phyloP scores from a whole-genome alignment of 1,140 invertebrate genomes.

The Drosophila eugracilis region DNA sequence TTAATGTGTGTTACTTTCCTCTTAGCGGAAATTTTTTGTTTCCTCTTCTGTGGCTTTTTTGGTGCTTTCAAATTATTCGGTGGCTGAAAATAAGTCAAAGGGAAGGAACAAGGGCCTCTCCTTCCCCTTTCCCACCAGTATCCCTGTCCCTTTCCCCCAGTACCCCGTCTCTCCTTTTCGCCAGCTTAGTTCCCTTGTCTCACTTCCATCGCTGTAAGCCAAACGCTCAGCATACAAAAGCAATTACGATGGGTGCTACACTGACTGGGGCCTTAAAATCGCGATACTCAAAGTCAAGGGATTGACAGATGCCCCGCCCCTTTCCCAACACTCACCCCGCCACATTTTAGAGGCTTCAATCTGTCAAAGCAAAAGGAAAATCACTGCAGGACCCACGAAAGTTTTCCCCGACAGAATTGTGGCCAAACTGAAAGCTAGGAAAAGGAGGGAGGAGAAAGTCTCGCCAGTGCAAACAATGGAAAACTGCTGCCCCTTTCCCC shows the following conservation, averaged over 20 bases:
- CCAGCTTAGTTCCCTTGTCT: constrained; percentile 44
- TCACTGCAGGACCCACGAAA: constrained; percentile 21
- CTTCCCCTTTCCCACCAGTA: no score
- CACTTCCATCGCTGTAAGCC: constrained; percentile 36
- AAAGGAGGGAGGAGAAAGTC: background rate
- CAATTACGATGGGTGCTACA: constrained; percentile 54
- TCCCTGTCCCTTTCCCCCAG: background rate
- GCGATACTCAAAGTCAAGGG: constrained; percentile 29
- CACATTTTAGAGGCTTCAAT: constrained; percentile 15
- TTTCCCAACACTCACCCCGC: background rate
- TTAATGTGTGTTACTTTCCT: constrained; percentile 49
- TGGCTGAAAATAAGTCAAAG: constrained; percentile 30
- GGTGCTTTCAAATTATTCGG: constrained; percentile 43
- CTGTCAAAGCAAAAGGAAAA: constrained; percentile 31
- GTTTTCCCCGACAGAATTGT: constrained; percentile 30
- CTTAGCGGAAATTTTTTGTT: constrained; percentile 49
- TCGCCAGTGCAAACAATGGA: constrained; percentile 21
- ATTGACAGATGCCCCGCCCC: constrained; percentile 35
- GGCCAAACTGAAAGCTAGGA: constrained; percentile 7
- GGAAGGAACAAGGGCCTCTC: background rate
- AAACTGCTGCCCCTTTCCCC: constrained; percentile 1
- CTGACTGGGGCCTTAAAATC: constrained; percentile 18
- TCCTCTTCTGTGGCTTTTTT: constrained; percentile 38
- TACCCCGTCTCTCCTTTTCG: background rate
- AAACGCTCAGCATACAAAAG: constrained; percentile 62